Evolutionary conservation across 2,888 invertebrate genomes (phyloP), one percentile per base, ranked within the genome.

Genomic region (Temnothorax ravouxi): DNA sequence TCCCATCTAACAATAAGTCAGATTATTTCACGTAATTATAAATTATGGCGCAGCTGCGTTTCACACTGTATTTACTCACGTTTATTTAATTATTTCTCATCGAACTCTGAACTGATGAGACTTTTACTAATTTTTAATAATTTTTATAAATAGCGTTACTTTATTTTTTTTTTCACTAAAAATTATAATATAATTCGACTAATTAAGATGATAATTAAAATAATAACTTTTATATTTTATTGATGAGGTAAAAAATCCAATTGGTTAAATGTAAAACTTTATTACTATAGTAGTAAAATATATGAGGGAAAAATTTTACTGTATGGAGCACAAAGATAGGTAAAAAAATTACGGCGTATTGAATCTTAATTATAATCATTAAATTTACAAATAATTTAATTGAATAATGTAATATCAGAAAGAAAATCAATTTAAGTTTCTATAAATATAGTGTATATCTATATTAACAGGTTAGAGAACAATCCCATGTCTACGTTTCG

Each of bases 1-100:
- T 47, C 79, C 59, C 59, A 80, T 80, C 72, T 41, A 47, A 72
- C 34, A 34, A 34, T 34, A 34, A 34, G n/a, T 25, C 25, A 38
- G 72, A 72, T 72, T 80, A 72, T 80, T 72, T 72, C 72, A 38
- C 38, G 50, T 80, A 80, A 79, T 79, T 79, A 79, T 44, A 56
- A 79, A 80, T 80, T 72, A 80, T 61, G 47, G 59, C 25, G 15
- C 38, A 79, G 18, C 11, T 71, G 47, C 38, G 13, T 59, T 72
- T 59, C 59, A 38, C 21, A n/a, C 34, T 56, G 21, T 21, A 21
- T 71, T 59, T 62, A 62, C 38, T 25, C 62, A 52, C n/a, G 52
- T 81, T 25, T 29, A 61, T 74, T 74, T 61, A 61, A 62, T 79
- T 21, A 52, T 47, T n/a, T 34, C 29, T 67, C n/a, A n/a, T n/a